phyloP scores from a whole-genome alignment of 2,797 vertebrate genomes.

The Lindbergichthys nudifrons region DNA sequence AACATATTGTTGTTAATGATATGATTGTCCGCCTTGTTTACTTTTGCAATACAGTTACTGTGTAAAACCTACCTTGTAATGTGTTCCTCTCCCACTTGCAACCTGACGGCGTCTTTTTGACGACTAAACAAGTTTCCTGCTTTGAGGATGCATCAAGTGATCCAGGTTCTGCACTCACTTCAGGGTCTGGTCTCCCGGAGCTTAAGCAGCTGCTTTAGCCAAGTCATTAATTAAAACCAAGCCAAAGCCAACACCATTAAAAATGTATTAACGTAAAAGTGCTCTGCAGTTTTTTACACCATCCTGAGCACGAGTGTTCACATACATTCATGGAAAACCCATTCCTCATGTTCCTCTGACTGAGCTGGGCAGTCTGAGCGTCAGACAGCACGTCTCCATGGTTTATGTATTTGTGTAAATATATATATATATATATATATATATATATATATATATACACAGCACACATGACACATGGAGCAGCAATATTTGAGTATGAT shows the following conservation, averaged over 20 bases:
- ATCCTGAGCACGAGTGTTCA: slow-evolving; percentile 21
- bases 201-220: slow-evolving; percentile 37
- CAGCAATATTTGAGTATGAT: not conserved
- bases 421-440: slow-evolving; percentile 22
- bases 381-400: not conserved
- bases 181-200: slow-evolving; percentile 13
- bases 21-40: slow-evolving; percentile 76
- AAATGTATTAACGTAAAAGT: slow-evolving; percentile 59
- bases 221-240: slow-evolving; percentile 62
- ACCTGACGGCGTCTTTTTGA: slow-evolving; percentile 62
- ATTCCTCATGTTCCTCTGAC: too few species aligned
- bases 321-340: not conserved
- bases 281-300: slow-evolving; percentile 39
- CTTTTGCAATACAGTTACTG: slow-evolving; percentile 78
- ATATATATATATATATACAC: not conserved
- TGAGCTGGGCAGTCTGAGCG: too few species aligned
- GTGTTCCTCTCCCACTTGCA: slow-evolving; percentile 63
- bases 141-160: slow-evolving; percentile 35
- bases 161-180: slow-evolving; percentile 4
- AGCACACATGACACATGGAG: not conserved
- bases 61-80: slow-evolving; percentile 73
- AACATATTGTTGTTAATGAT: slow-evolving; percentile 79
- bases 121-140: slow-evolving; percentile 60
- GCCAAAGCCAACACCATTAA: slow-evolving; percentile 80
- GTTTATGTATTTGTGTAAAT: too few species aligned